These are phyloP conservation scores for Loxodonta africana DNA, from an alignment of 2,113 vertebrate genomes.

Conservation along the genomic window DNA sequence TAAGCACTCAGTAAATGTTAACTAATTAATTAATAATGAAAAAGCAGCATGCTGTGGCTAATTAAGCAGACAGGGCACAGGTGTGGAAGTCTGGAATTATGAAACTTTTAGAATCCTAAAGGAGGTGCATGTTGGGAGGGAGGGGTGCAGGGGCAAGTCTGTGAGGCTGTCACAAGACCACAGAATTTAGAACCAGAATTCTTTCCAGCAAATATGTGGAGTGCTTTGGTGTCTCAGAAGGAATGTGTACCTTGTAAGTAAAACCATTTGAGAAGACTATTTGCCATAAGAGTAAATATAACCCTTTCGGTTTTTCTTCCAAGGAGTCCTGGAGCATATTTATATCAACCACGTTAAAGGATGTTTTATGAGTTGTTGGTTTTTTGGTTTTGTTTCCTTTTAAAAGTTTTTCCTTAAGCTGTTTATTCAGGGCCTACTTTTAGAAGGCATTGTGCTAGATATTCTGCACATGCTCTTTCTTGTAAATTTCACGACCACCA, in stretches of 20 bases:
- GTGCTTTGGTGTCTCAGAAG: not conserved
- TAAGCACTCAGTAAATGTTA: conserved; percentile 10
- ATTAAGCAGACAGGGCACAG: not conserved
- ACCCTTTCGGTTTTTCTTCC: conserved; percentile 51
- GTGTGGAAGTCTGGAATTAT: not conserved
- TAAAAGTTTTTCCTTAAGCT: not conserved
- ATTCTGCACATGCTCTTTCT: conserved; percentile 3
- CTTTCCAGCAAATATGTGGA: not conserved
- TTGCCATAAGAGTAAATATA: not conserved
- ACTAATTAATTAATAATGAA: conserved; percentile 34
- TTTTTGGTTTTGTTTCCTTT: not conserved
- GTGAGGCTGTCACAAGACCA: not conserved
- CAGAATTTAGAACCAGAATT: not conserved
- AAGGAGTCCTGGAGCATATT: not conserved
- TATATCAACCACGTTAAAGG: not conserved
- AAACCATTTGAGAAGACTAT: not conserved
- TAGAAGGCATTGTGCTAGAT: not conserved
- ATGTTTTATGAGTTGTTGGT: not conserved
- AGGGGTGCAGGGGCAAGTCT: not conserved
- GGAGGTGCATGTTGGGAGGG: not conserved
- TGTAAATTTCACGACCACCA: not conserved
- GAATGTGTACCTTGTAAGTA: not conserved
- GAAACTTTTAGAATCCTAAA: not conserved
- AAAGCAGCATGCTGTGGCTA: not conserved
- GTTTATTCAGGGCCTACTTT: not conserved